Evolutionary conservation across 1,140 invertebrate genomes (phyloP).

Genomic region (Hycleus phaleratus): DNA sequence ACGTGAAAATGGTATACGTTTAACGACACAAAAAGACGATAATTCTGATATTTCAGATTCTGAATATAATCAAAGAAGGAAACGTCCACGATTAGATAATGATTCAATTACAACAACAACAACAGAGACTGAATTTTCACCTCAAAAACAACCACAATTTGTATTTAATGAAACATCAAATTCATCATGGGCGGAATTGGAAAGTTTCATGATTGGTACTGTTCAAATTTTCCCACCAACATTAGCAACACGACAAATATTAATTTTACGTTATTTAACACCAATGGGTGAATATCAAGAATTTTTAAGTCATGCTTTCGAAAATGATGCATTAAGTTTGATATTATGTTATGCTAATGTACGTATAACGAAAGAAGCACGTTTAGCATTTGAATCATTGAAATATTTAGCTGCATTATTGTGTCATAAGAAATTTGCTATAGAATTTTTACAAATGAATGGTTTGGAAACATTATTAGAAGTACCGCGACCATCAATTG

Average conservation of each 20-base stretch:
- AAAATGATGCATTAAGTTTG: slow-evolving; percentile 73
- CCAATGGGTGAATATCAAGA: slow-evolving; percentile 97
- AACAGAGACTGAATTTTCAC: background rate
- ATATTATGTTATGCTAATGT: slow-evolving; percentile 89
- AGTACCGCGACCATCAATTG: slow-evolving; percentile 85
- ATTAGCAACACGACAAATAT: slow-evolving; percentile 77
- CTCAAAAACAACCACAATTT: background rate
- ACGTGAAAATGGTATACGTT: background rate
- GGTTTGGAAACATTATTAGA: slow-evolving; percentile 79
- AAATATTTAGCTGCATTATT: slow-evolving; percentile 88
- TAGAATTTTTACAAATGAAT: slow-evolving; percentile 83
- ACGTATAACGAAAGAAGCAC: slow-evolving; percentile 77
- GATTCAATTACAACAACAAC: background rate
- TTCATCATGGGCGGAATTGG: slow-evolving; percentile 86
- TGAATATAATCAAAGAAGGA: slow-evolving; percentile 13
- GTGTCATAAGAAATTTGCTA: slow-evolving; percentile 95
- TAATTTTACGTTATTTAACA: slow-evolving; percentile 87
- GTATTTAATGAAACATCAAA: slow-evolving; percentile 49
- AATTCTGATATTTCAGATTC: slow-evolving; percentile 7
- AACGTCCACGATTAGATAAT: slow-evolving; percentile 14
- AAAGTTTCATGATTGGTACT: slow-evolving; percentile 76
- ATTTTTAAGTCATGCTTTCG: slow-evolving; percentile 86
- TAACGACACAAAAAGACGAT: background rate
- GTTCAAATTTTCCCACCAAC: slow-evolving; percentile 79
- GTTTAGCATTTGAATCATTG: slow-evolving; percentile 89